A percentile compares a stretch with the other conserved stretches of the same genome.
Conservation (phyloP, 1,140 invertebrate genomes). For the Matsumurasca onukii region DNA sequence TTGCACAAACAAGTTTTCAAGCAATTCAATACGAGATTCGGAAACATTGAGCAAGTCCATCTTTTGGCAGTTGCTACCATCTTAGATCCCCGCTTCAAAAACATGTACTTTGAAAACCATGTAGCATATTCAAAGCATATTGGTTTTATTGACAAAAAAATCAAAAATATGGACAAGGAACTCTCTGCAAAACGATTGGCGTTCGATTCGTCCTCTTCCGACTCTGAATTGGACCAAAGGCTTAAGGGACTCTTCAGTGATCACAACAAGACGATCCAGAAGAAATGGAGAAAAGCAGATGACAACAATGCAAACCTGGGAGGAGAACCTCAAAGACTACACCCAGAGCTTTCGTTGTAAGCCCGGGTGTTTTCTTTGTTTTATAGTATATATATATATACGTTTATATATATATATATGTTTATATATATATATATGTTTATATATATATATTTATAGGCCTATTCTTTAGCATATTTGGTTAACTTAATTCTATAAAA, state of each 20-base stretch:
- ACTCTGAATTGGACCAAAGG: constrained; percentile 10
- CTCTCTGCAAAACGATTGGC: too few species aligned
- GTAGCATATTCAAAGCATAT: constrained; percentile 7
- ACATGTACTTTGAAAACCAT: too few species aligned
- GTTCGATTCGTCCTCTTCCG: constrained; percentile 17
- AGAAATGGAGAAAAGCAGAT: constrained; percentile 24
- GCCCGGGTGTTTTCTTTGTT: background rate
- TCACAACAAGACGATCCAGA: constrained; percentile 11
- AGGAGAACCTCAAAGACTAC: constrained; percentile 4
- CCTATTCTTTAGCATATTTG: too few species aligned
- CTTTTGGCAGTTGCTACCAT: constrained; percentile 46
- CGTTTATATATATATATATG: too few species aligned
- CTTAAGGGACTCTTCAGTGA: constrained; percentile 11
- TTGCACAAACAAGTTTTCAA: too few species aligned
- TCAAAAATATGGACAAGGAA: constrained; percentile 8
- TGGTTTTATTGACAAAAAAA: background rate
- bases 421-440: too few species aligned
- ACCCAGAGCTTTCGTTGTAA: constrained; percentile 29
- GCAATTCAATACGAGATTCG: constrained; percentile 4
- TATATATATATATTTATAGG: too few species aligned
- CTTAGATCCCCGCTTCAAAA: constrained; percentile 47
- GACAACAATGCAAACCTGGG: background rate
- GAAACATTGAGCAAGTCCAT: background rate
- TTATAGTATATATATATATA: too few species aligned
- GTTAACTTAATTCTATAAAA: too few species aligned